Evolutionary conservation across 2,113 vertebrate genomes (phyloP), one percentile per base, ranked within the genome.

Genomic region (Platysternon megacephalum): DNA sequence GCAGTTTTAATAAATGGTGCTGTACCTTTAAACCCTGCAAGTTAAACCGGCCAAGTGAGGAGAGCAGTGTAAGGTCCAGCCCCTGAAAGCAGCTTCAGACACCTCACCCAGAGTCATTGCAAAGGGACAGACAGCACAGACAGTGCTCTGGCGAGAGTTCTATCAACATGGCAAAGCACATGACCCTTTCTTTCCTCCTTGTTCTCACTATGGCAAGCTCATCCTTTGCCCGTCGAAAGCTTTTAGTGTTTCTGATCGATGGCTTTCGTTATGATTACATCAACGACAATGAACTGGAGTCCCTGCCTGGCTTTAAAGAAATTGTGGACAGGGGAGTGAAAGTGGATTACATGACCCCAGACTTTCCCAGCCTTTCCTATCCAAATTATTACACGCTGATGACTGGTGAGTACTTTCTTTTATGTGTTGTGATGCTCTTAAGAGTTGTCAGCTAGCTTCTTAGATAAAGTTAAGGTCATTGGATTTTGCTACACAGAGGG

Each of bases 381-480:
- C 99, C 99, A 0, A 99, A 99, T 74, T 99, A 99, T 95, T 99
- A 99, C 97, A 98, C 99, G 0, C 91, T 99, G 14, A 99, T 99
- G 99, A 99, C 99, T 1, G 99, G 99, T 99, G 97, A 98, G 98
- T 97, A 56, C 68, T 1, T n/a, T 24, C 17, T 26, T 55, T 61
- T 61, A 0, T 26, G 44, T 5, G 19, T 46, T 9, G 44, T 0
- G 90, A 61, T 79, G 88, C 74, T 90, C 9, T 49, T 8, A 4
- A 6, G 21, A 58, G 56, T 78, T 51, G 55, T 8, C 52, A 8
- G 83, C 28, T 42, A 8, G 83, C 24, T 46, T 44, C 52, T 72
- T 0, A 3, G 56, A 2, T 46, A 5, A 39, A 80, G 53, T n/a
- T 55, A 35, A 35, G 28, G 58, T 79, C 74, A 53, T 48, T 2